Evolutionary conservation across 2,888 invertebrate genomes (phyloP), one percentile per base, ranked within the genome.

Genomic region (Athalia cordata): DNA sequence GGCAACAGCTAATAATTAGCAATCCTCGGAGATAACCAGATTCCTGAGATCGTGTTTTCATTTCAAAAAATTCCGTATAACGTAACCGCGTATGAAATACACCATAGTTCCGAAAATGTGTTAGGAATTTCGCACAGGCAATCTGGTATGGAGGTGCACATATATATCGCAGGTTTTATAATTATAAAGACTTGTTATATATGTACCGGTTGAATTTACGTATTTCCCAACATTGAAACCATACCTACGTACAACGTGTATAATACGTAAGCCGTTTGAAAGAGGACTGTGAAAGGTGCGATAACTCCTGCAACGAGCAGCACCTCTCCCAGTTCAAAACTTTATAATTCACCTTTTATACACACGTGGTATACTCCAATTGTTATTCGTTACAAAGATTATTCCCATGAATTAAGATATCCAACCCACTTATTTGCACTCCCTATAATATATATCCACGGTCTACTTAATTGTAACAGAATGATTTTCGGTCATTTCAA

Each of bases 281-380:
- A 29, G 29, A 11, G 45, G 52, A 55, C 55, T 70, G 70, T 70
- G 70, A 70, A 70, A 70, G 70, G 70, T 70, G 70, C 70, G 70
- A 70, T 70, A 55, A 70, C 70, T 70, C 57, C 70, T n/a, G 11
- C 57, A 29, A 29, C 29, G 2, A 29, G 29, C 29, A 29, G 29
- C 29, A 29, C 29, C 29, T 29, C 29, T 29, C 29, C 2, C 29
- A 29, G 29, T 29, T 29, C 29, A 29, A 29, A 29, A 29, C 29
- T 29, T 29, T 29, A 29, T 70, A 70, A 70, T 70, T 55, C n/a
- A 70, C 52, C 70, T 61, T 67, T 45, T 64, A 45, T 64, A 47
- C 29, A 29, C 29, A 29, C 29, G 29, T 29, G 43, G n/a, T 45
- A 62, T 62, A 64, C 11, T 50, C 15, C 4, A 67, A 50, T 65